Evolutionary conservation across 2,797 vertebrate genomes (phyloP), one percentile per base, ranked within the genome.

Genomic region (Euthynnus affinis): DNA sequence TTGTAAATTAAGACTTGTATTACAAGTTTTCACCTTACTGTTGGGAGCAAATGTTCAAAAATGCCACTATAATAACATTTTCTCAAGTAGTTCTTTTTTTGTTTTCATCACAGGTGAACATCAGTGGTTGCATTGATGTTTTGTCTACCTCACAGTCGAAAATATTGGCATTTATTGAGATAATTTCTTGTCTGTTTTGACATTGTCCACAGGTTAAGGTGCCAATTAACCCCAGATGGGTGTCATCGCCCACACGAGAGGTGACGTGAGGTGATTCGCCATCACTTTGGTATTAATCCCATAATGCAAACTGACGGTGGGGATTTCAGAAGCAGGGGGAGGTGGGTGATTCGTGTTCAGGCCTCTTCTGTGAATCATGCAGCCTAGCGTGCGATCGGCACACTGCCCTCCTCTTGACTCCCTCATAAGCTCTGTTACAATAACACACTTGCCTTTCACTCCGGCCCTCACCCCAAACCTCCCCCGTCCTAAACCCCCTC

Each of bases 321-420:
- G 73, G 86, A 78, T 83, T 87, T 84, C 86, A 87, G 85, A 57
- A 90, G 86, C 74, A 78, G 59, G 25, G 74, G 75, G 76, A 22
- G 55, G 71, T 61, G 63, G 40, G 71, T 74, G 84, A 74, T 81
- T 90, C 58, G 64, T 76, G 87, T 70, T 86, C 71, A 51, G 87
- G 76, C 84, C 71, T 89, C 84, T 81, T 70, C 74, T 86, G 83
- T 91, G 91, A 92, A 89, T 89, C 90, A 86, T 73, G 77, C 80
- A 85, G 89, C 85, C 82, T 94, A 90, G 92, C 91, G 92, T 95
- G 94, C 91, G 88, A 94, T 90, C 91, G 88, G 78, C 90, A 92
- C 92, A 92, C 92, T 94, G 93, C 91, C 94, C 94, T 93, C 86
- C 79, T 89, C 85, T 80, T 95, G 94, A 95, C 95, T 94, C 91